A percentile compares a stretch with the other conserved stretches of the same genome.
These are phyloP conservation scores for Cotesia congregata DNA, from an alignment of 2,888 invertebrate species.

Conservation along the genomic window DNA sequence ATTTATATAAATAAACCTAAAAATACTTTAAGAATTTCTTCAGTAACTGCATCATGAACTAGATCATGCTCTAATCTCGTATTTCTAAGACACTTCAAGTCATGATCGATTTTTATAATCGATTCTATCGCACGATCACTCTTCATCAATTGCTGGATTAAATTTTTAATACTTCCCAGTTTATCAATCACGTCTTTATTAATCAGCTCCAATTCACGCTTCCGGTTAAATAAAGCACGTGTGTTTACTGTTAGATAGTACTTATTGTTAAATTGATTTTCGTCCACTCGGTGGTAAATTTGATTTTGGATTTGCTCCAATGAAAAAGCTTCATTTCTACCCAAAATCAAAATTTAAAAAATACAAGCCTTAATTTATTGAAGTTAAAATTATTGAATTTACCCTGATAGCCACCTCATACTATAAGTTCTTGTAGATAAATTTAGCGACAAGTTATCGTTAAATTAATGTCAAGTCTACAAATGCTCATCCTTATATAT, in stretches of 20 bases:
- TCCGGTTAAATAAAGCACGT: conserved; percentile 80
- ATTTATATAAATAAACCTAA: background rate
- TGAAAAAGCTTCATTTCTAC: conserved; percentile 63
- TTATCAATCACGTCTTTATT: conserved; percentile 79
- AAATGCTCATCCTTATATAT: too few relatives aligned
- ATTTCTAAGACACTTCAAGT: conserved; percentile 46
- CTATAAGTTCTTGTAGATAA: too few relatives aligned
- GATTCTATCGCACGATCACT: conserved; percentile 76
- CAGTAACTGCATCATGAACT: conserved; percentile 81
- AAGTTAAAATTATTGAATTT: background rate
- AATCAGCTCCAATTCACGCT: conserved; percentile 79
- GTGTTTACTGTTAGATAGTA: conserved; percentile 77
- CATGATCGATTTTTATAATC: conserved; percentile 77
- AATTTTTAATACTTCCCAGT: conserved; percentile 77
- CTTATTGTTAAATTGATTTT: conserved; percentile 78
- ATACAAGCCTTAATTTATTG: too few relatives aligned
- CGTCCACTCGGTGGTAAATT: conserved; percentile 77
- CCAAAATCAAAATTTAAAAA: background rate
- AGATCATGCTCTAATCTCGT: conserved; percentile 78
- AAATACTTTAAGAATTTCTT: conserved; percentile 78
- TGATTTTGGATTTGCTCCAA: conserved; percentile 72
- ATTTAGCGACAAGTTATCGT: too few relatives aligned
- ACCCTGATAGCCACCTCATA: too few relatives aligned
- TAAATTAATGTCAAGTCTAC: too few relatives aligned
- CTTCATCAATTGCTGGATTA: conserved; percentile 77